Conservation (phyloP, 2,888 invertebrate genomes). For the Acleris emargana region DNA sequence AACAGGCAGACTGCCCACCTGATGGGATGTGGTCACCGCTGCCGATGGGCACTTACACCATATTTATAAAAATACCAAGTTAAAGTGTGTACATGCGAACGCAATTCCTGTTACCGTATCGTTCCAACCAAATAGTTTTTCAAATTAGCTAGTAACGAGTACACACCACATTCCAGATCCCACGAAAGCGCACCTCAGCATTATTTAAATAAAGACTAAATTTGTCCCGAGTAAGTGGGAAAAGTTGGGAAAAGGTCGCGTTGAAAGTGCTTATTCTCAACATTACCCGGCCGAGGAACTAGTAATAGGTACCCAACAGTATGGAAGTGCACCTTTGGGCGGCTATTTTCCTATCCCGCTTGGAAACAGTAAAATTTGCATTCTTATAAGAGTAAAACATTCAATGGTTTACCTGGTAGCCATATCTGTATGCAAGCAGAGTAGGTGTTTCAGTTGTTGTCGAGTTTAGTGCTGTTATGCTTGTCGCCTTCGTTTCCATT, state of each 20-base stretch:
- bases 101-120: too few species aligned
- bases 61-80: too few species aligned
- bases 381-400: constrained; percentile 54
- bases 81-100: too few species aligned
- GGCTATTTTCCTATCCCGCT: constrained; percentile 41
- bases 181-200: constrained; percentile 30
- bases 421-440: constrained; percentile 39
- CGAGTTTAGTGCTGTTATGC: constrained; percentile 8
- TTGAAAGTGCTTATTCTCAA: constrained; percentile 45
- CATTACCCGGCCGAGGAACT: constrained; percentile 48
- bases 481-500: constrained; percentile 25
- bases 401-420: constrained; percentile 50
- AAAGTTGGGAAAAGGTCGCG: constrained; percentile 43
- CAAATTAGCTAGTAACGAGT: too few species aligned
- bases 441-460: constrained; percentile 21
- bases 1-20: too few species aligned
- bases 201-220: constrained; percentile 38
- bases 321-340: constrained; percentile 56
- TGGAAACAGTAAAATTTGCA: constrained; percentile 64
- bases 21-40: too few species aligned
- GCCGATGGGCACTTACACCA: too few species aligned
- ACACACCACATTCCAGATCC: constrained; percentile 21
- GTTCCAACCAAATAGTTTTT: too few species aligned
- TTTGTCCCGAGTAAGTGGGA: constrained; percentile 39
- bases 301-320: constrained; percentile 47